Evolutionary conservation across 2,888 invertebrate genomes (phyloP), one percentile per base, ranked within the genome.

Genomic region (Agonopterix heracliana): DNA sequence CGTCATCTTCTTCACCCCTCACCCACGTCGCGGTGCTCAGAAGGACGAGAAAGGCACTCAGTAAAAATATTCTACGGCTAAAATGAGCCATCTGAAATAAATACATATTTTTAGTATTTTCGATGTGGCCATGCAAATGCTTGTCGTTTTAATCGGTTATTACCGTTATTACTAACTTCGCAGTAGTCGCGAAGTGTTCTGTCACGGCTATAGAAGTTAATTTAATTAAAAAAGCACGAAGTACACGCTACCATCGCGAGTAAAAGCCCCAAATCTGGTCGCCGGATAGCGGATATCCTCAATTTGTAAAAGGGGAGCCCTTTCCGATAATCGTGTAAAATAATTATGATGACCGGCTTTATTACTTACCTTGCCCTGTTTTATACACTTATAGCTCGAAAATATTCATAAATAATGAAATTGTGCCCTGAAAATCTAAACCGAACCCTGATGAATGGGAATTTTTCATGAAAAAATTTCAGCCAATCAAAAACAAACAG

Each of bases 401-500:
- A 47, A 54, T 50, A 44, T 47, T 49, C 55, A 56, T 55, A 41
- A 51, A 56, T 51, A 38, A 34, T 36, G 41, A 41, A 45, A 45
- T 34, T 9, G n/a, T 40, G 41, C 17, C 14, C 47, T 40, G 41
- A 47, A 49, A 52, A 52, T 34, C 11, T 11, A 10, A 17, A 14
- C 14, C 46, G 36, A 51, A 48, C n/a, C 41, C 41, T 41, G 26
- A 45, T 43, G 48, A 51, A 26, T 46, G 12, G 35, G 43, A 44
- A 68, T 74, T 77, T 74, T 53, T 69, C 66, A 34, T 35, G 10
- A 40, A 72, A 72, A 75, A 74, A 64, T 69, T 71, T 73, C 74
- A 74, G 69, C 89, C 89, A 88, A 88, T 89, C 78, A 80, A 72
- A 78, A 80, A 75, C 78, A 81, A 87, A 86, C 88, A 89, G 76